Evolutionary conservation across 2,797 vertebrate genomes (phyloP), one percentile per base, ranked within the genome.

Genomic region (Chiroxiphia lanceolata): DNA sequence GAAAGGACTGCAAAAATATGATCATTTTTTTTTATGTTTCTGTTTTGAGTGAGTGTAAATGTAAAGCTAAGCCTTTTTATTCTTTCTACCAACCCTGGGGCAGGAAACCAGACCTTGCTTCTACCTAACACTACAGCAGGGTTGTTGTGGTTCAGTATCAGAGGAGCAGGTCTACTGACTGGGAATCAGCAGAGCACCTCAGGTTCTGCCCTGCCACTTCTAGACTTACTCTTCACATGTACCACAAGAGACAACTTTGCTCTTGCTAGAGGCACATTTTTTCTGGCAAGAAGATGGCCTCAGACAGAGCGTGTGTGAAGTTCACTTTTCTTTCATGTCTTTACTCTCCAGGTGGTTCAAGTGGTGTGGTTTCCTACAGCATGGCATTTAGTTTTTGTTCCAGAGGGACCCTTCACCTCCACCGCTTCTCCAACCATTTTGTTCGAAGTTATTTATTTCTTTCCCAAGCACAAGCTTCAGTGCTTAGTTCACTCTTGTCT

Each of bases 401-500:
- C 67, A 50, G 50, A n/a, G 1, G 2, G 10, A 65, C 13, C 26
- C 18, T 89, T 69, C 69, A 61, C 36, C 21, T 85, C n/a, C 67
- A 63, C 15, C 21, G 5, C 29, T 78, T 90, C 56, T 81, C 23
- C 67, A 87, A n/a, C 10, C 36, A 38, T 76, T 93, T 90, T 81
- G 26, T 69, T 90, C 42, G 14, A 74, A 34, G 13, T 50, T 60
- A 1, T 21, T 86, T 59, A 40, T 75, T 76, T 81, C 65, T 86
- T 88, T 78, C 45, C 20, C 12, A 38, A 64, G 18, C 48, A 67
- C 61, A 36, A 75, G 15, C n/a, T 78, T 94, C 57, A 53, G 48
- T 79, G 33, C 50, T 84, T 86, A 70, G 25, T 84, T 92, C 74
- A 74, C 40, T 90, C 51, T 82, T 36, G 38, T 95, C 81, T 93